Percentiles rank a stretch among this genome's conserved stretches.
Evolutionary conservation across 1,140 invertebrate genomes (phyloP).

Genomic region (Papilio polytes): DNA sequence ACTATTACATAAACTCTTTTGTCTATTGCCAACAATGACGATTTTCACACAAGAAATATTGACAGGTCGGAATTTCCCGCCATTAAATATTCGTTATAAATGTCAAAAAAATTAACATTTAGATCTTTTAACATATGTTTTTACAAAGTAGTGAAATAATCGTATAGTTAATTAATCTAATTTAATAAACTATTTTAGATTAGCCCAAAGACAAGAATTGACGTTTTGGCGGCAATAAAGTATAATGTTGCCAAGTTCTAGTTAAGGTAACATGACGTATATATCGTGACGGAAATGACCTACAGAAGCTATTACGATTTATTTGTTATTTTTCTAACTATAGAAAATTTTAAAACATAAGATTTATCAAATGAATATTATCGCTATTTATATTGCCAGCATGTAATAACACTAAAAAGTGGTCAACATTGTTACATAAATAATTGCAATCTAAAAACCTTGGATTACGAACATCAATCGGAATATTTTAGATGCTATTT

Average conservation of each 20-base stretch:
- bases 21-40: too few relatives aligned
- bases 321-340: not conserved
- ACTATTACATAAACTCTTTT: too few relatives aligned
- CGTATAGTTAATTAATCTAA: not conserved
- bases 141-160: not conserved
- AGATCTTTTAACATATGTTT: not conserved
- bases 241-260: constrained; percentile 31
- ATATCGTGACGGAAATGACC: constrained; percentile 2
- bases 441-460: constrained; percentile 8
- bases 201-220: constrained; percentile 17
- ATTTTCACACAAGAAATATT: not conserved
- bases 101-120: not conserved
- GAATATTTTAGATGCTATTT: constrained; percentile 11
- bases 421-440: constrained; percentile 15
- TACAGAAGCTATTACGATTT: not conserved
- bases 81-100: too few relatives aligned
- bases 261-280: constrained; percentile 3
- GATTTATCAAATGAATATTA: too few relatives aligned
- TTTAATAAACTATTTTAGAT: constrained; percentile 22
- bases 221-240: constrained; percentile 26
- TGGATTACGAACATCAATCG: constrained; percentile 12
- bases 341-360: not conserved
- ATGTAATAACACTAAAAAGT: too few relatives aligned
- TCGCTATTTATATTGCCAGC: too few relatives aligned
- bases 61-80: too few relatives aligned